phyloP scores from a whole-genome alignment of 2,888 invertebrate genomes.

The Brenthis hecate region DNA sequence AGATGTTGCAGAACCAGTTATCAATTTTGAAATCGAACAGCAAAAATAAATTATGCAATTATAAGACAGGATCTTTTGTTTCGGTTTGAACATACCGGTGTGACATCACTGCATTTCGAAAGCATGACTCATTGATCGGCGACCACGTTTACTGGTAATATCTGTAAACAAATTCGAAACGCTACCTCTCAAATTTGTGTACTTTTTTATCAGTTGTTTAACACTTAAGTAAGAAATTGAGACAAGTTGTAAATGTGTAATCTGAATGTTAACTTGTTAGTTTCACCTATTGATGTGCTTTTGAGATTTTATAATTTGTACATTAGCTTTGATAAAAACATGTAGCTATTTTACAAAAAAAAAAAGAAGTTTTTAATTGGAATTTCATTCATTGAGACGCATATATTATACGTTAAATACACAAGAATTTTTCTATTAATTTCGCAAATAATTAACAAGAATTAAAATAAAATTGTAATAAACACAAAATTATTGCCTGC shows the following conservation, averaged over 20 bases:
- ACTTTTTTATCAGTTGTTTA: slow-evolving; percentile 12
- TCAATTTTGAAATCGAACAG: slow-evolving; percentile 5
- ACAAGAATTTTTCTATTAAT: no score
- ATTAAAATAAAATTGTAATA: slow-evolving; percentile 8
- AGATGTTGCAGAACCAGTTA: slow-evolving; percentile 8
- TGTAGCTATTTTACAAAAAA: no score
- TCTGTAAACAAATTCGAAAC: slow-evolving; percentile 24
- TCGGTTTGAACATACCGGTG: slow-evolving; percentile 29
- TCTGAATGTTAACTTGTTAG: no score
- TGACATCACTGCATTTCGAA: slow-evolving; percentile 38
- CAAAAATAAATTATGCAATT: slow-evolving; percentile 28
- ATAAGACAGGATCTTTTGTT: slow-evolving; percentile 29
- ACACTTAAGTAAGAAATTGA: slow-evolving; percentile 2
- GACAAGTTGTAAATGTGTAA: not conserved
- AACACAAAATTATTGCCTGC: not conserved
- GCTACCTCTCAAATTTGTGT: slow-evolving; percentile 22
- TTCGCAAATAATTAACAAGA: not conserved
- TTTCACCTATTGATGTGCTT: no score
- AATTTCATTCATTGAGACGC: no score
- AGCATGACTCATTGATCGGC: slow-evolving; percentile 32
- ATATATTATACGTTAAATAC: no score
- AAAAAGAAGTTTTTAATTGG: no score
- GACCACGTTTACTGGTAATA: slow-evolving; percentile 22
- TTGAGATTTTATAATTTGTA: no score
- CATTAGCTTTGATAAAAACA: no score